A percentile compares a stretch with the other conserved stretches of the same genome.
Evolutionary conservation across 2,888 invertebrate genomes (phyloP).

Genomic region (Cylloceria caligata): DNA sequence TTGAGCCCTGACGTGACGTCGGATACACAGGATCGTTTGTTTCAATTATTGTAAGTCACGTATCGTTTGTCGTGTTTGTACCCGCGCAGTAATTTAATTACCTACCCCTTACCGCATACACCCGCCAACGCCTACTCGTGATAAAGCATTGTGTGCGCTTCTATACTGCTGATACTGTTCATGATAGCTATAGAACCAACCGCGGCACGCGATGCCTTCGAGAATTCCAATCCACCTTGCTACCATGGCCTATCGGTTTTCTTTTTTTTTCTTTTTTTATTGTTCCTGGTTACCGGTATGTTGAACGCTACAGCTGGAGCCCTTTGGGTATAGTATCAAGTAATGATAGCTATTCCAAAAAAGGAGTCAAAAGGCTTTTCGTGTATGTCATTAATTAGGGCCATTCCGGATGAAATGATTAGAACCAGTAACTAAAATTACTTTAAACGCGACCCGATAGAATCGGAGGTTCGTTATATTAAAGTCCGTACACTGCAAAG

Average conservation of each 20-base stretch:
- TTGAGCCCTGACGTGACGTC: conserved; percentile 70
- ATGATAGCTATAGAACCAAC: conserved; percentile 50
- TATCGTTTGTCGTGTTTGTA: conserved; percentile 74
- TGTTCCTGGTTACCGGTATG: conserved; percentile 8
- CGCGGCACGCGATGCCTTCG: conserved; percentile 69
- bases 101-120: conserved; percentile 66
- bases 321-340: conserved; percentile 23
- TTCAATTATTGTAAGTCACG: conserved; percentile 83
- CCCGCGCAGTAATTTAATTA: conserved; percentile 78
- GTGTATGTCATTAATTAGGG: background rate
- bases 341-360: conserved; percentile 1
- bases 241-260: conserved; percentile 39
- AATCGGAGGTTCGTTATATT: background rate
- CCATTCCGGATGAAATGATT: background rate
- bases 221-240: conserved; percentile 62
- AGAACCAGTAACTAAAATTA: background rate
- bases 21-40: conserved; percentile 76
- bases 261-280: conserved; percentile 28
- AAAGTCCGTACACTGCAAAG: background rate
- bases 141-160: conserved; percentile 71
- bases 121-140: conserved; percentile 68
- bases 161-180: conserved; percentile 58
- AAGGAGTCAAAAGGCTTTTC: background rate
- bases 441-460: background rate
- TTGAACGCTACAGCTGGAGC: conserved; percentile 17